Evolutionary conservation across 1,140 invertebrate species (phyloP).

Genomic region (Lepidurus couesii): DNA sequence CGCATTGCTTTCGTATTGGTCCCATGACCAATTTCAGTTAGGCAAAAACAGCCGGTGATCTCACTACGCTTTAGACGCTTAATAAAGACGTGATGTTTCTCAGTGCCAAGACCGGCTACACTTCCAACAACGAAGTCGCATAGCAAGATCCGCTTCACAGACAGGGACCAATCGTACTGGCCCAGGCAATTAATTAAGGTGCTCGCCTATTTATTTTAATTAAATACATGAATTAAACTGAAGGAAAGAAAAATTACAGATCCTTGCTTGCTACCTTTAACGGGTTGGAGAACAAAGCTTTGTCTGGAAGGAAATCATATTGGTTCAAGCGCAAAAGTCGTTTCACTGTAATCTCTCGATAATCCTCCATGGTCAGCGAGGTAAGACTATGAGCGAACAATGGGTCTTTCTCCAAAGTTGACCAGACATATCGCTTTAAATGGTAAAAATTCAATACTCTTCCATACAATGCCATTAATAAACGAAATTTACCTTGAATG

Average conservation of each 20-base stretch:
- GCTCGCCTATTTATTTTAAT: constrained; percentile 36
- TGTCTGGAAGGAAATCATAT: constrained; percentile 56
- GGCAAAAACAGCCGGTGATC: constrained; percentile 70
- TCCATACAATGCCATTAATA: neutral
- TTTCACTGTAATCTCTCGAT: constrained; percentile 55
- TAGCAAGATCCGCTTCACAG: constrained; percentile 57
- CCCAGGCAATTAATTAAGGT: constrained; percentile 51
- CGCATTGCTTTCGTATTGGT: constrained; percentile 86
- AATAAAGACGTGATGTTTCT: constrained; percentile 55
- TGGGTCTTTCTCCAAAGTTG: constrained; percentile 70
- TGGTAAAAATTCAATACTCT: constrained; percentile 30
- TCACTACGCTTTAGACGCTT: constrained; percentile 52
- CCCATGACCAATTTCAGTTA: constrained; percentile 91
- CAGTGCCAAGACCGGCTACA: constrained; percentile 52
- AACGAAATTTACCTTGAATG: constrained; percentile 52
- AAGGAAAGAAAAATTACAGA: neutral
- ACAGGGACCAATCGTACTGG: constrained; percentile 62
- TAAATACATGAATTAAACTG: neutral
- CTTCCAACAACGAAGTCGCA: constrained; percentile 54
- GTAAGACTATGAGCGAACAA: constrained; percentile 58
- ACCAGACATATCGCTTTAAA: constrained; percentile 72
- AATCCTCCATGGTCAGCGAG: constrained; percentile 55
- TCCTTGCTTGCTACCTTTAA: constrained; percentile 39
- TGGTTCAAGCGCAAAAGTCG: constrained; percentile 57
- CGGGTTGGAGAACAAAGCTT: constrained; percentile 51